These are phyloP conservation scores for Eupeodes corollae DNA, from an alignment of 1,140 invertebrate genomes.

Conservation along the genomic window DNA sequence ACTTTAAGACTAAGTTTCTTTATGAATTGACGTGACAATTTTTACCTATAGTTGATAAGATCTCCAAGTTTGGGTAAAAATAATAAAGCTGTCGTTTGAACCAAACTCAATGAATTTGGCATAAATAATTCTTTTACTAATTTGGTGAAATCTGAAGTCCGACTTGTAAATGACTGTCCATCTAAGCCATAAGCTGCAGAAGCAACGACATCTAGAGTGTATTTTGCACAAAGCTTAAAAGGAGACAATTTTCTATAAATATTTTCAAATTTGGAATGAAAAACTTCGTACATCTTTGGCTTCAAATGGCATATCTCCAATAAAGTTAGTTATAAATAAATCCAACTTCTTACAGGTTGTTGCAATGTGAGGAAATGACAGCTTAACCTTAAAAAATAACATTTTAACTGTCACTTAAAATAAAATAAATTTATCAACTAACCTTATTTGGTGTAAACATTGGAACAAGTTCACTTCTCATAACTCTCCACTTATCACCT, in stretches of 20 bases:
- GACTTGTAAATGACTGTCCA: conserved; percentile 9
- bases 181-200: conserved; percentile 19
- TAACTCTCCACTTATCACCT: conserved; percentile 13
- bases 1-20: not conserved
- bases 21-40: not conserved
- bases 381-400: conserved; percentile 8
- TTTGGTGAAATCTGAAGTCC: conserved; percentile 8
- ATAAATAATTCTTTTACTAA: conserved; percentile 15
- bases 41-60: conserved; percentile 14
- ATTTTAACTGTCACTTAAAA: not conserved
- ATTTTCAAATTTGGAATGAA: not conserved
- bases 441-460: conserved; percentile 19
- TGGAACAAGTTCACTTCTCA: conserved; percentile 15
- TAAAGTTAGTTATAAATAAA: conserved; percentile 1
- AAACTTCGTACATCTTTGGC: conserved; percentile 6
- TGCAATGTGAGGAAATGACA: conserved; percentile 11
- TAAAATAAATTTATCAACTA: not conserved
- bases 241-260: not conserved
- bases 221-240: conserved; percentile 11
- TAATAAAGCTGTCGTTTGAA: conserved; percentile 18
- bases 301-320: conserved; percentile 3
- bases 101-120: conserved; percentile 13
- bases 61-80: conserved; percentile 12
- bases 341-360: conserved; percentile 9
- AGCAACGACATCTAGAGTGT: conserved; percentile 21